These are phyloP conservation scores for Pogona vitticeps DNA, from an alignment of 2,113 vertebrate species.

Conservation along the genomic window DNA sequence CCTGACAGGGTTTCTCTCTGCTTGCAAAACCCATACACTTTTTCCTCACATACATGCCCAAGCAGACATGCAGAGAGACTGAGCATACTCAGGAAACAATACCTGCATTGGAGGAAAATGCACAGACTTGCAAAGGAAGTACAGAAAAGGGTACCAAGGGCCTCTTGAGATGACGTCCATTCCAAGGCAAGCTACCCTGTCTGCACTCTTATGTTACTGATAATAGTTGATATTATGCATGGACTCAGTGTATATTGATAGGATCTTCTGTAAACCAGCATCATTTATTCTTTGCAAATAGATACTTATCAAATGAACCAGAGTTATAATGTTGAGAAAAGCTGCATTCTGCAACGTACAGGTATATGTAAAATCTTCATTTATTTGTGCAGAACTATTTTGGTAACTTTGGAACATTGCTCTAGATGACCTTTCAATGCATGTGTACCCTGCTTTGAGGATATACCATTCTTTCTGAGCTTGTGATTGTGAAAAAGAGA, in stretches of 20 bases:
- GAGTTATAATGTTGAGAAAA: background rate
- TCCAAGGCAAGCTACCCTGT: background rate
- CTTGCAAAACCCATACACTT: accelerated
- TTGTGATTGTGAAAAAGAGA: no score
- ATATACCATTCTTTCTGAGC: no score
- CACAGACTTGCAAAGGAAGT: background rate
- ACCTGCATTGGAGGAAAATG: background rate
- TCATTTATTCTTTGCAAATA: background rate
- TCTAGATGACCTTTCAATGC: no score
- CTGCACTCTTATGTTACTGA: background rate
- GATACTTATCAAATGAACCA: background rate
- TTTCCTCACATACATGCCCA: background rate
- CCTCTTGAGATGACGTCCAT: background rate
- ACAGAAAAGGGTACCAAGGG: background rate
- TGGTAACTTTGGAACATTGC: no score
- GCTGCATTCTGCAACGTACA: background rate
- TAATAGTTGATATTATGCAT: background rate
- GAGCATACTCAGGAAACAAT: background rate
- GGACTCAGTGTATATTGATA: no score
- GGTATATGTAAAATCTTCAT: no score
- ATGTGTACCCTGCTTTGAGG: no score
- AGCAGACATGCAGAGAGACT: background rate
- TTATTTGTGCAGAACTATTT: no score
- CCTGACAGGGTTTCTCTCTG: accelerated
- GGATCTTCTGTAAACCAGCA: background rate